A percentile compares a stretch with the other conserved stretches of the same genome.
These are phyloP conservation scores for Sakesphorus luctuosus DNA, from an alignment of 2,113 vertebrate species.

Conservation along the genomic window DNA sequence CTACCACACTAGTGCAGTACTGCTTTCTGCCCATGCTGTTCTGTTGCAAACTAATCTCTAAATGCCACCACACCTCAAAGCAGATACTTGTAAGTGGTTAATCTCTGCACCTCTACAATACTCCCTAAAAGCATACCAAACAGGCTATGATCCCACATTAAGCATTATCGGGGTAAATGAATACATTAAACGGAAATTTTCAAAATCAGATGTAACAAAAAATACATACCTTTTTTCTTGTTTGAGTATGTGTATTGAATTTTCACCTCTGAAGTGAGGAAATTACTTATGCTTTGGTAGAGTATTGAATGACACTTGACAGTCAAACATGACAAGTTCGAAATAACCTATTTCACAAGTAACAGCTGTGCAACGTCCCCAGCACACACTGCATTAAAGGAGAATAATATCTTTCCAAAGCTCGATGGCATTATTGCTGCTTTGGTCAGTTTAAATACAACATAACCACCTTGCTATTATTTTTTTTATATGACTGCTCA, in stretches of 20 bases:
- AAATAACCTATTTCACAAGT: not conserved
- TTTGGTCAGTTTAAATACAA: conserved; percentile 12
- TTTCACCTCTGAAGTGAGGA: not conserved
- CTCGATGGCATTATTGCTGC: not conserved
- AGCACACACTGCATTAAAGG: not conserved
- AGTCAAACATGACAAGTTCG: not conserved
- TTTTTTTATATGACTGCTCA: not conserved
- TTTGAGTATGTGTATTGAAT: not conserved
- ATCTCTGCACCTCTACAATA: not conserved
- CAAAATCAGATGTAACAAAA: not conserved
- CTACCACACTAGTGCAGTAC: not conserved
- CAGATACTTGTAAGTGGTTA: not conserved
- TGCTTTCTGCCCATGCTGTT: not conserved
- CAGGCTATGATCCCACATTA: not conserved
- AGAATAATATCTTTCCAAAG: not conserved
- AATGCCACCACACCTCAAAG: not conserved
- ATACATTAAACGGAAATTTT: not conserved
- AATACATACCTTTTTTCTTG: not conserved
- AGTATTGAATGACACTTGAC: not conserved
- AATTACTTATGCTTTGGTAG: not conserved
- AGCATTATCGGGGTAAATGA: not conserved
- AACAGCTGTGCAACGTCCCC: not conserved
- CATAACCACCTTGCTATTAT: not conserved
- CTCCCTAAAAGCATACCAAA: not conserved
- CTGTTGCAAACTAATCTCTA: not conserved